Conservation (phyloP, 2,797 vertebrate genomes). For the Chiroxiphia lanceolata region DNA sequence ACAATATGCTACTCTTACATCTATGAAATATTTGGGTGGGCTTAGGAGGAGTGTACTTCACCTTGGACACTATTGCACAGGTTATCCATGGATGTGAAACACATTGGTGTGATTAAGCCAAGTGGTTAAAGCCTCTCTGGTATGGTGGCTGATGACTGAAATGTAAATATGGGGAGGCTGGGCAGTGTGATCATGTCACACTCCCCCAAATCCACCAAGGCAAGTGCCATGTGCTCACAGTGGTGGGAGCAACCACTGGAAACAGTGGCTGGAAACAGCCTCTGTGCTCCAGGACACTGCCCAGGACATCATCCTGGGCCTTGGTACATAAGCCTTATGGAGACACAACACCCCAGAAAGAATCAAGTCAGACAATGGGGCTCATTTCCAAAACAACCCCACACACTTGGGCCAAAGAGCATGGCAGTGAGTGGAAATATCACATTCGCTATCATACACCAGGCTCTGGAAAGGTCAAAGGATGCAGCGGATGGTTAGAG, state of each 20-base stretch:
- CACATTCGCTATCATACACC: not conserved
- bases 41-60: not conserved
- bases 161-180: not conserved
- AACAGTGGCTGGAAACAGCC: not conserved
- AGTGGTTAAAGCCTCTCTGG: not conserved
- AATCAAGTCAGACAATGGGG: fast-evolving
- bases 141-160: not conserved
- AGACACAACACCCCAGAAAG: not conserved
- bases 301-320: not conserved
- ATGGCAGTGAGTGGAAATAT: not conserved
- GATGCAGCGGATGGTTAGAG: not conserved
- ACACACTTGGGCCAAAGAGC: not conserved
- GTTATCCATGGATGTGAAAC: not conserved
- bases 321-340: not conserved
- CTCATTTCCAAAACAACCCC: not conserved
- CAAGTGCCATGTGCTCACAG: not conserved
- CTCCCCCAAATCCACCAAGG: not conserved
- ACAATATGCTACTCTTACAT: not conserved
- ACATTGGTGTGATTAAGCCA: not conserved
- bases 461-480: not conserved
- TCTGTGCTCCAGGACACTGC: not conserved
- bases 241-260: not conserved
- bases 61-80: not conserved
- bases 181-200: not conserved
- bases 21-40: not conserved